Evolutionary conservation across 2,888 invertebrate species (phyloP), one percentile per base, ranked within the genome.

Genomic region (Lasioglossum villosulum): DNA sequence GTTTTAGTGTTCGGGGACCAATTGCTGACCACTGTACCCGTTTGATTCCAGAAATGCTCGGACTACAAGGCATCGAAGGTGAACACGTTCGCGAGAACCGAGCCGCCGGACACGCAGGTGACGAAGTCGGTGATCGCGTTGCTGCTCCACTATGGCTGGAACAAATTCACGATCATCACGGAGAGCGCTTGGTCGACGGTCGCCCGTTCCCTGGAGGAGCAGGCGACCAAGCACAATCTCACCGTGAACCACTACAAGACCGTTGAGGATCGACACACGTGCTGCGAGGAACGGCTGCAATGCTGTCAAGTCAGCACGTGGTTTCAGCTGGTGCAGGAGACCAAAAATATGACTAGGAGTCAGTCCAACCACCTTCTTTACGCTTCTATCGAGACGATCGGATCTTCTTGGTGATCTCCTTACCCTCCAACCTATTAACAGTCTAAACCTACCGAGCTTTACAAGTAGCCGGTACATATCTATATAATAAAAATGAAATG

Each of bases 71-170:
- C 98, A 30, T 98, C 99, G 63, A 96, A 96, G 88, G 97, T 98
- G 94, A 97, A 98, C 86, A 99, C 99, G 85, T 99, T 99, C 95
- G 98, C 98, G 66, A 96, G 99, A 93, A 98, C 99, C 56, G 98
- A 98, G 95, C 99, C 99, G 42, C 98, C 99, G 66, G 98, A 99
- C 93, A 98, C 98, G 68, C 99, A 99, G 97, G 98, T 99, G 88
- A 98, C 98, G 84, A 99, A 99, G 96, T 99, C 99, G 73, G 97
- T 99, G 92, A 97, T 99, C 95, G 97, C 99, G 0, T 96, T 99
- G 83, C 96, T 99, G 92, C 96, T 97, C 82, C 98, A 99, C 95
- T 99, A 98, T 96, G 97, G 97, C 92, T 99, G 99, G 99, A 97
- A 97, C 91, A 98, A 98, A 95, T 99, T 99, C 95, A 97, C 98